Conservation (phyloP, 2,797 vertebrate genomes). For the Silurus lanzhouensis region DNA sequence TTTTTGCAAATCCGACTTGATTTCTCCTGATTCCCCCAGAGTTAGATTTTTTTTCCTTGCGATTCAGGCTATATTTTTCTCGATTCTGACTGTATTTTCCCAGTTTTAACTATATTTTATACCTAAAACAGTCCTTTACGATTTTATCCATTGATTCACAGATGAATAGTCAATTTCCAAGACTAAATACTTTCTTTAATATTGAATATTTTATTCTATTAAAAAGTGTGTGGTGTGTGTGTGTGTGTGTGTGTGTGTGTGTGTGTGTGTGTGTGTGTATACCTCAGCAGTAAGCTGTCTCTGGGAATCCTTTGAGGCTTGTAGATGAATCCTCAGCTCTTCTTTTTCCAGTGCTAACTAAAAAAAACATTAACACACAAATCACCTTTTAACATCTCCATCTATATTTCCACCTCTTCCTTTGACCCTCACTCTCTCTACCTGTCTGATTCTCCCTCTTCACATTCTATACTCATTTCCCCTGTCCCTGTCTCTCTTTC, state of each 20-base stretch:
- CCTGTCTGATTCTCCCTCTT: neutral
- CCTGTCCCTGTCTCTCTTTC: neutral
- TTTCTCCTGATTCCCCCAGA: no score
- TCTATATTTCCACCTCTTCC: neutral
- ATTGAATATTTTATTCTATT: neutral
- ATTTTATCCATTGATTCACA: no score
- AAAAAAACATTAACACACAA: conserved; percentile 48
- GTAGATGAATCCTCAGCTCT: conserved; percentile 92
- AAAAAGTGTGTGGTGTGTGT: neutral
- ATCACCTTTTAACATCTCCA: neutral
- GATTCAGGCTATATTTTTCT: no score
- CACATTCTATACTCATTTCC: neutral
- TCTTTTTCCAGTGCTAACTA: conserved; percentile 96
- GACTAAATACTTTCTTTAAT: neutral
- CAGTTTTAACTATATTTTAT: no score
- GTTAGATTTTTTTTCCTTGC: no score
- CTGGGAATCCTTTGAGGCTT: conserved; percentile 96
- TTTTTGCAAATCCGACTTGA: no score
- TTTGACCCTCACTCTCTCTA: no score
- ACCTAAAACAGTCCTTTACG: no score
- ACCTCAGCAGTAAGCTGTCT: conserved; percentile 95
- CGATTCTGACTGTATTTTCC: no score
- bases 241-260: neutral
- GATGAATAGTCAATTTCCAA: neutral
- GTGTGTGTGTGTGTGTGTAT: conserved; percentile 31